Conservation (phyloP, 2,888 invertebrate genomes). For the Zaprionus bogoriensis region DNA sequence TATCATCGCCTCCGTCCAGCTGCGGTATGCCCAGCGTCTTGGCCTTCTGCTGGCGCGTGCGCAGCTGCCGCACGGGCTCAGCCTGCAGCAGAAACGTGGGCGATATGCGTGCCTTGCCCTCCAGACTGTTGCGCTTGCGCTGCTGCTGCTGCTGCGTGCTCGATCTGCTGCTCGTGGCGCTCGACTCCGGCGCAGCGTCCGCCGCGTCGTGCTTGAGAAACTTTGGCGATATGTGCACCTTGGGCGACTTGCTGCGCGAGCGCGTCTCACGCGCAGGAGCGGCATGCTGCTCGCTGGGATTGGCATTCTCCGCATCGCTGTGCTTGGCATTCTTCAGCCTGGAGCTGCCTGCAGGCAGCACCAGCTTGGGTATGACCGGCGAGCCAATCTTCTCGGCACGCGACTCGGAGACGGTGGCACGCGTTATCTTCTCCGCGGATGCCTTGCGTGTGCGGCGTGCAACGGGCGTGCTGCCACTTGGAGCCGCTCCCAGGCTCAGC, state of each 20-base stretch:
- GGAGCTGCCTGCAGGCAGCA: constrained; percentile 52
- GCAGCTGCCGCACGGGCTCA: constrained; percentile 51
- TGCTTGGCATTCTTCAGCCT: constrained; percentile 40
- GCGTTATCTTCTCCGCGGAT: not conserved
- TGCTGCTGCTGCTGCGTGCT: no score
- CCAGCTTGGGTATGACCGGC: constrained; percentile 64
- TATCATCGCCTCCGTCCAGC: constrained; percentile 85
- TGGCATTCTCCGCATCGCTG: constrained; percentile 39
- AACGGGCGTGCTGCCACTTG: no score
- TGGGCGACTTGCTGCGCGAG: constrained; percentile 75
- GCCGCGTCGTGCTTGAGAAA: constrained; percentile 52
- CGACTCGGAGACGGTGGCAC: not conserved
- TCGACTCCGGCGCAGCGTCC: not conserved
- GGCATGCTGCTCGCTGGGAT: constrained; percentile 24
- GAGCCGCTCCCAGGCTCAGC: not conserved
- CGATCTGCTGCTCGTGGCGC: constrained; percentile 11
- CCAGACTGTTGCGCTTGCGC: constrained; percentile 2
- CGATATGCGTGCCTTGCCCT: constrained; percentile 44
- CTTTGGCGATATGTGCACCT: constrained; percentile 66
- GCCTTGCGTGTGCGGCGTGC: constrained; percentile 64
- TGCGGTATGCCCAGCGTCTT: constrained; percentile 82
- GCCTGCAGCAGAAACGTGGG: constrained; percentile 39
- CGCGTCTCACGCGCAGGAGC: constrained; percentile 29
- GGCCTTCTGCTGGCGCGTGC: constrained; percentile 59
- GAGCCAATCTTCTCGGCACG: constrained; percentile 53